Percentiles rank a stretch among this genome's conserved stretches.
Evolutionary conservation across 1,140 invertebrate genomes (phyloP).

Genomic region (Polypedilum pembai): DNA sequence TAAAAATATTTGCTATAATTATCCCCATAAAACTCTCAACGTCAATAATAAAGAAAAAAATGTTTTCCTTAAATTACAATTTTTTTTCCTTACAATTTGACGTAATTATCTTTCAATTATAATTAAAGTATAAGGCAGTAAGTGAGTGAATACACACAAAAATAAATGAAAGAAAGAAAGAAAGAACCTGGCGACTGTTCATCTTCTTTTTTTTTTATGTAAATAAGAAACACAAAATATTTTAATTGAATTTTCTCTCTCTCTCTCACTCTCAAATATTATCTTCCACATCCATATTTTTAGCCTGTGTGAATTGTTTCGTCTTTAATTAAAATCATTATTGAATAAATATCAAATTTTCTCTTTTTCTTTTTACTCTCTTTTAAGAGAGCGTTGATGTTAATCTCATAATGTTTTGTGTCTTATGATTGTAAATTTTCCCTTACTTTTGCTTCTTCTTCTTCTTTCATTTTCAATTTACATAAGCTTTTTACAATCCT

Average conservation of each 20-base stretch:
- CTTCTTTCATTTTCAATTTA: constrained; percentile 21
- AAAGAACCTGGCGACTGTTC: background rate
- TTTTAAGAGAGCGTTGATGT: background rate
- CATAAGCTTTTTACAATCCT: constrained; percentile 27
- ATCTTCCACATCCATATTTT: background rate
- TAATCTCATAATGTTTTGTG: constrained; percentile 25
- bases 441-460: background rate
- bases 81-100: constrained; percentile 12
- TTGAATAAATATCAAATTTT: constrained; percentile 28
- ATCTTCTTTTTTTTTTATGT: background rate
- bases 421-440: background rate
- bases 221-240: constrained; percentile 21
- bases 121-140: background rate
- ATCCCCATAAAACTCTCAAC: background rate
- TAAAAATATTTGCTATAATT: background rate
- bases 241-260: background rate
- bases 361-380: background rate
- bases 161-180: background rate
- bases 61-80: background rate
- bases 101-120: constrained; percentile 27
- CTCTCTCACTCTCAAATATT: background rate
- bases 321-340: constrained; percentile 27
- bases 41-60: background rate
- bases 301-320: background rate
- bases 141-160: too few relatives aligned